Evolutionary conservation across 2,888 invertebrate species (phyloP), one percentile per base, ranked within the genome.

Genomic region (Trichogramma evanescens): DNA sequence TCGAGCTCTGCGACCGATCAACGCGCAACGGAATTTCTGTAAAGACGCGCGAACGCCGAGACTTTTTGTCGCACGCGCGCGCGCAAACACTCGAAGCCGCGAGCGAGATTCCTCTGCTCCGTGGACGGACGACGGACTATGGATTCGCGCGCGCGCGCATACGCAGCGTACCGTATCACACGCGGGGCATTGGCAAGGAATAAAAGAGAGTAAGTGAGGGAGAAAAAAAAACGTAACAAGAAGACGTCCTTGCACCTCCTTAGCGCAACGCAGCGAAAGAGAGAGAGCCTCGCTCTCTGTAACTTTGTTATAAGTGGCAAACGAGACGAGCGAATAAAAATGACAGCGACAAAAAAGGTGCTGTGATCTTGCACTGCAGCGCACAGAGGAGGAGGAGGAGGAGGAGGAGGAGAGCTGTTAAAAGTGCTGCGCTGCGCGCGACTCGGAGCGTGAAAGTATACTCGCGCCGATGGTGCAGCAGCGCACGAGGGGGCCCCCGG

Each of bases 371-470:
- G 26, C 26, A 26, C 26, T 26, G 3, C 26, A 57, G 54, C 56
- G 57, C 56, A 56, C 54, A 55, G 52, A 59, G 58, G 46, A 50
- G 52, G 45, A 60, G 58, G 52, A 59, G 58, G 46, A 50, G 52
- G 45, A 60, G 58, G 49, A 45, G 54, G 56, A 56, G 65, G 50
- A 54, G 58, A 62, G 63, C 60, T 54, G 43, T 13, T 56, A 60
- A 58, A 50, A 58, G 59, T 61, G 58, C 63, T 65, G 57, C 65
- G 62, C 59, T 52, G 26, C 56, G 58, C 43, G 8, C 13, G n/a
- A 38, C 8, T 41, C 38, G 58, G 45, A 59, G 59, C 54, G 59
- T 50, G 59, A 59, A 59, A 61, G 10, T 55, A 50, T 55, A 50
- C 26, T 38, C 41, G 59, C 58, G 59, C 59, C 62, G 61, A 65